These are phyloP conservation scores for Spermophilus dauricus DNA, from an alignment of 2,113 vertebrate species.

Conservation along the genomic window DNA sequence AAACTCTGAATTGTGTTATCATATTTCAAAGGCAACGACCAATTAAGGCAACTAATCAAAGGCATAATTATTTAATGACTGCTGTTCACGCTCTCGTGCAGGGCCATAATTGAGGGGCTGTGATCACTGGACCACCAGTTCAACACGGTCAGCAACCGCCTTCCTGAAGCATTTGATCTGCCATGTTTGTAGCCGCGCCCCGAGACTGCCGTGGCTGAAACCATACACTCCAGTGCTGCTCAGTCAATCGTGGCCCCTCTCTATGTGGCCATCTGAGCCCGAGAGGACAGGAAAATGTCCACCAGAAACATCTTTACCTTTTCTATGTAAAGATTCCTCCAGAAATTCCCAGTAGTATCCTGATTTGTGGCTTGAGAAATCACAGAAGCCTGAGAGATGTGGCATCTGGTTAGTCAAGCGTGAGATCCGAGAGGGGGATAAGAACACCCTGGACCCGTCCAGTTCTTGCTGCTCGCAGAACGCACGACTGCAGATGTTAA, in stretches of 20 bases:
- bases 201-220: background rate
- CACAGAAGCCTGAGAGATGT: fast-evolving
- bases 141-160: constrained; percentile 72
- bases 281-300: background rate
- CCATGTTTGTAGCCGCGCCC: constrained; percentile 58
- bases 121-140: constrained; percentile 90
- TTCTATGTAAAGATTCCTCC: background rate
- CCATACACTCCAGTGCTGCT: constrained; percentile 27
- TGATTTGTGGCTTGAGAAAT: background rate
- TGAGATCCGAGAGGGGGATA: background rate
- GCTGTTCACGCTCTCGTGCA: constrained; percentile 77
- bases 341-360: background rate
- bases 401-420: background rate
- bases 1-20: constrained; percentile 89
- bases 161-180: constrained; percentile 81
- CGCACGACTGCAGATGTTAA: background rate
- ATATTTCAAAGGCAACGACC: constrained; percentile 91
- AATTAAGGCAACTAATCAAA: constrained; percentile 89
- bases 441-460: background rate
- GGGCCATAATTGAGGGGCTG: constrained; percentile 87
- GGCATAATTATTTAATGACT: constrained; percentile 90
- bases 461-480: background rate
- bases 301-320: background rate
- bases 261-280: background rate
- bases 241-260: background rate